These are phyloP conservation scores for Cyaniris semiargus DNA, from an alignment of 2,888 invertebrate genomes.

Conservation along the genomic window DNA sequence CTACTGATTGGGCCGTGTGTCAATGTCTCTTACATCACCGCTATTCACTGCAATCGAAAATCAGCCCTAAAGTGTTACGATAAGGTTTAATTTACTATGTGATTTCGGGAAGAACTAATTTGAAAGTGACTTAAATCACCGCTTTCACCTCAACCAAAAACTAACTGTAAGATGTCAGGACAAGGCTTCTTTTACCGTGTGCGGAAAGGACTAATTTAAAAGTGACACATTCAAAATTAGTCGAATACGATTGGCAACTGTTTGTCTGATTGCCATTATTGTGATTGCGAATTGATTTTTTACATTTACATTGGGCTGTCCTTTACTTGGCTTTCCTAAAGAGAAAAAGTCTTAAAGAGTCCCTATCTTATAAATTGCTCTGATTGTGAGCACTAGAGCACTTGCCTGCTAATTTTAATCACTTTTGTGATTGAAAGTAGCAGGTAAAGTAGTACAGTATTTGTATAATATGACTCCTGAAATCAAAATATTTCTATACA, in stretches of 20 bases:
- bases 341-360: too few species aligned
- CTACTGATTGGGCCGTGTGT: conserved; percentile 45
- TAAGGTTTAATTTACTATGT: conserved; percentile 25
- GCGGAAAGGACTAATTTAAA: conserved; percentile 35
- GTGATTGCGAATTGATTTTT: conserved; percentile 24
- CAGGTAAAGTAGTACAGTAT: too few species aligned
- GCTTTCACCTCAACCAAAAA: background rate
- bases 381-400: background rate
- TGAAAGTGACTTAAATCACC: conserved; percentile 28
- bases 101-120: background rate
- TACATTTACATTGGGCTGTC: background rate
- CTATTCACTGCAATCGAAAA: background rate
- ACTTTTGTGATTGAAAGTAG: too few species aligned
- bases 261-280: conserved; percentile 29
- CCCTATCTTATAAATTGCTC: background rate
- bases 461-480: too few species aligned
- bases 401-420: too few species aligned
- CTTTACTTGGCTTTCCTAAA: background rate
- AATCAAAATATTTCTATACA: too few species aligned
- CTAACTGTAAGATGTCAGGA: background rate
- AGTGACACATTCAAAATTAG: conserved; percentile 39
- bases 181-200: conserved; percentile 27
- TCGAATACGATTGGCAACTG: conserved; percentile 35
- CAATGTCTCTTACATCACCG: conserved; percentile 43
- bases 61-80: background rate